Evolutionary conservation across 1,140 invertebrate genomes (phyloP), one percentile per base, ranked within the genome.

Genomic region (Campodea augens): DNA sequence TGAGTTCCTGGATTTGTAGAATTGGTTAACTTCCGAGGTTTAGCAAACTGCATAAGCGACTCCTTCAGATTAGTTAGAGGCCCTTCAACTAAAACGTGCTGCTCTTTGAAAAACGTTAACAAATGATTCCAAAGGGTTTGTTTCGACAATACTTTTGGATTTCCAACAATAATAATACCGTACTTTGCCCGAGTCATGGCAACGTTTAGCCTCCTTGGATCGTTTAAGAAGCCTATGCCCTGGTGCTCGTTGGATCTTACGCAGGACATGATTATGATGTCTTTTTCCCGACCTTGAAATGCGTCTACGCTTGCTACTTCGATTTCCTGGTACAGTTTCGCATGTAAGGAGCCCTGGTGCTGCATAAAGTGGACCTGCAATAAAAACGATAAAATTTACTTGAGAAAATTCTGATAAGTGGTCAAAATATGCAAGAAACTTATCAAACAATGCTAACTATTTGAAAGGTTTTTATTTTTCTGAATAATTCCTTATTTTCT

Each of bases 261-360:
- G 71, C 56, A 98, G 0, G 97, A 88, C 73, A 99, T 97, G 21
- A 99, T 96, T 40, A 99, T 97, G 38, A 98, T 87, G 57, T 99
- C 96, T 58, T 99, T 99, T 57, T 99, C 96, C 41, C 96, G 68
- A 0, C 96, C 83, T 59, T 90, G 85, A 60, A 99, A 99, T 2
- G 96, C 95, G 63, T 99, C 96, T 7, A 99, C 96, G 65, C 92
- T 98, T 0, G 95, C 95, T 0, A 99, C 92, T 65, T 99, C 96
- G 39, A 98, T 96, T 60, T 98, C 93, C 62, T 97, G 87, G 63
- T 99, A 99, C 0, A 98, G 64, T 60, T 97, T 96, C 4, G 88
- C 80, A 57, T 98, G 91, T 5, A 99, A 65, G 2, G 89, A 85
- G 4, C 95, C 96, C 63, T 96, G 93, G 57, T 96, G 95, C 59